These are phyloP conservation scores for Seriola quinqueradiata DNA, from an alignment of 2,113 vertebrate genomes.

Conservation along the genomic window DNA sequence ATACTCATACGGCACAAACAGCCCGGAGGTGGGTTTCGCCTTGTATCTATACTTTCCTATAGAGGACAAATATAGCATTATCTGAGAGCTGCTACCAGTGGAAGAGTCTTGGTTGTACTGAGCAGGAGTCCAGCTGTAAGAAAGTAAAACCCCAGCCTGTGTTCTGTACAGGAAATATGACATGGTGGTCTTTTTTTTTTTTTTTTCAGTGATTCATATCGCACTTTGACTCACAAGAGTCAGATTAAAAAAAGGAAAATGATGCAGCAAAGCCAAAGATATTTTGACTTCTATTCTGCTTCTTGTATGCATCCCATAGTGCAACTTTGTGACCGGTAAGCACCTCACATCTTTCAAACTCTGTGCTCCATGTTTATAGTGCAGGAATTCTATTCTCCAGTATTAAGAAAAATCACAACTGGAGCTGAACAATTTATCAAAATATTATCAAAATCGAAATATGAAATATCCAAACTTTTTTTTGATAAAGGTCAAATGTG, in stretches of 20 bases:
- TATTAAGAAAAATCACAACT: too few species aligned
- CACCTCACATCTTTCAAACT: not conserved
- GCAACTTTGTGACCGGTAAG: not conserved
- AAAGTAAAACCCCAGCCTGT: not conserved
- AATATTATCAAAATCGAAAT: too few species aligned
- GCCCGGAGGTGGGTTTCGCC: constrained; percentile 25
- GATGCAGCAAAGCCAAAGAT: too few species aligned
- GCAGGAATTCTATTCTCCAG: not conserved
- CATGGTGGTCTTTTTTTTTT: not conserved
- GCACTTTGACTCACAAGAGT: not conserved
- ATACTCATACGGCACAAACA: constrained; percentile 52
- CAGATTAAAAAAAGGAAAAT: too few species aligned
- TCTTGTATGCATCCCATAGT: not conserved
- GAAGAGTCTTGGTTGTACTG: not conserved
- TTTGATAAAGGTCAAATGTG: too few species aligned
- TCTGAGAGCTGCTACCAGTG: not conserved
- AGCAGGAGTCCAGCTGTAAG: not conserved
- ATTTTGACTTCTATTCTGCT: too few species aligned
- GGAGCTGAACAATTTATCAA: too few species aligned
- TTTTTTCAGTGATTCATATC: not conserved
- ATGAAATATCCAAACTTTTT: too few species aligned
- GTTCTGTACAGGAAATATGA: not conserved
- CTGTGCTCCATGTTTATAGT: not conserved
- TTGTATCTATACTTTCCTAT: constrained; percentile 8
- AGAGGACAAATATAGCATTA: constrained; percentile 7